These are phyloP conservation scores for Apodemia mormo DNA, from an alignment of 2,888 invertebrate species.

Conservation along the genomic window DNA sequence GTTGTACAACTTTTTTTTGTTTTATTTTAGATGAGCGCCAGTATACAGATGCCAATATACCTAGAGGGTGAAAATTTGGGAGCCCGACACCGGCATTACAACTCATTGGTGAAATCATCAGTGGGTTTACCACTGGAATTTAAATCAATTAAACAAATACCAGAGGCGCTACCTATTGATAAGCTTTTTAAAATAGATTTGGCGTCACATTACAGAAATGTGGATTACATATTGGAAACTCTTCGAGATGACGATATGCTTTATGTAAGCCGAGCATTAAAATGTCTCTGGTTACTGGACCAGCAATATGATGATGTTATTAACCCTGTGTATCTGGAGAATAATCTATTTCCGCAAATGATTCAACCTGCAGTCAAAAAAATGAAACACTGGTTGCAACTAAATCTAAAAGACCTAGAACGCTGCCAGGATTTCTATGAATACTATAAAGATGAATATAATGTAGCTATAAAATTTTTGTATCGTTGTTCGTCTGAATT, in stretches of 20 bases:
- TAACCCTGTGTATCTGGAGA: slow-evolving; percentile 44
- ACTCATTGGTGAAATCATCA: slow-evolving; percentile 45
- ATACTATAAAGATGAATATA: slow-evolving; percentile 48
- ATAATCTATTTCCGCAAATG: slow-evolving; percentile 56
- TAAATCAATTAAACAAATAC: slow-evolving; percentile 34
- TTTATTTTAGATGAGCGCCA: slow-evolving; percentile 45
- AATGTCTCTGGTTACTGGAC: slow-evolving; percentile 56
- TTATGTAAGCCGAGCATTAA: slow-evolving; percentile 59
- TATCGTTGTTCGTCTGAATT: slow-evolving; percentile 48
- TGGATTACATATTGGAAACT: slow-evolving; percentile 53
- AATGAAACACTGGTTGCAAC: slow-evolving; percentile 55
- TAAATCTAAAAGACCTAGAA: slow-evolving; percentile 43
- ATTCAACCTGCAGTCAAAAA: slow-evolving; percentile 51
- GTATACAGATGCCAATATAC: slow-evolving; percentile 40
- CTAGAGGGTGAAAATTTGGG: slow-evolving; percentile 52
- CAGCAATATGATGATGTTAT: slow-evolving; percentile 42
- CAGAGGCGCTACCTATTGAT: slow-evolving; percentile 51
- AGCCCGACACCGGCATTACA: slow-evolving; percentile 50
- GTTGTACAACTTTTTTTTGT: not conserved
- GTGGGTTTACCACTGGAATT: slow-evolving; percentile 33
- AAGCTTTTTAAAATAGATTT: slow-evolving; percentile 61
- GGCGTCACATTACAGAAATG: slow-evolving; percentile 50
- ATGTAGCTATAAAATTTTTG: slow-evolving; percentile 52
- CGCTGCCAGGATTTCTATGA: slow-evolving; percentile 55
- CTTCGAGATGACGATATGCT: slow-evolving; percentile 60